These are phyloP conservation scores for Drosophila lowei DNA, from an alignment of 1,140 invertebrate species.

Conservation along the genomic window DNA sequence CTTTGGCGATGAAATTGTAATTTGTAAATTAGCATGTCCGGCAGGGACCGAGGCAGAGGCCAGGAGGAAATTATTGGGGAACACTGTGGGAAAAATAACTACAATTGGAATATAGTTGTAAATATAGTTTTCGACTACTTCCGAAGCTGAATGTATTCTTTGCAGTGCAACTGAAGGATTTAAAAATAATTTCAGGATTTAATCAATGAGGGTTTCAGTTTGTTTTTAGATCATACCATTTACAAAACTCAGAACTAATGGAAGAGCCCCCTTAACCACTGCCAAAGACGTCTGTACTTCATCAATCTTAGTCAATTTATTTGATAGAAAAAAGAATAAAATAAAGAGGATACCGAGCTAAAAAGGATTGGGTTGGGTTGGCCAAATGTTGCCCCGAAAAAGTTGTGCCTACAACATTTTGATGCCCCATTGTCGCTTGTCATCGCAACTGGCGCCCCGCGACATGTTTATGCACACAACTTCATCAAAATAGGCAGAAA, in stretches of 20 bases:
- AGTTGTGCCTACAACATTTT: conserved; percentile 57
- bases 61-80: conserved; percentile 13
- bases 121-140: not conserved
- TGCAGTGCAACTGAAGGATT: not conserved
- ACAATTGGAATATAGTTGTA: not conserved
- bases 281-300: conserved; percentile 23
- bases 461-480: conserved; percentile 81
- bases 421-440: conserved; percentile 77
- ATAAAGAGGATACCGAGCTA: conserved; percentile 26
- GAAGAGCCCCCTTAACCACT: conserved; percentile 21
- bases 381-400: conserved; percentile 60
- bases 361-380: conserved; percentile 26
- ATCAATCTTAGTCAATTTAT: conserved; percentile 70
- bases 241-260: conserved; percentile 38
- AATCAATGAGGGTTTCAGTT: conserved; percentile 26
- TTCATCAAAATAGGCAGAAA: conserved; percentile 74
- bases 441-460: conserved; percentile 73
- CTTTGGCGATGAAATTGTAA: conserved; percentile 38
- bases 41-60: not conserved
- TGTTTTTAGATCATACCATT: conserved; percentile 19
- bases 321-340: conserved; percentile 22
- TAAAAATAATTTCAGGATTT: conserved; percentile 5
- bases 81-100: conserved; percentile 1
- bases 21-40: conserved; percentile 53
- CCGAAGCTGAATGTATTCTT: not conserved